Evolutionary conservation across 2,113 vertebrate genomes (phyloP), one percentile per base, ranked within the genome.

Genomic region (Todiramphus saurophagus): DNA sequence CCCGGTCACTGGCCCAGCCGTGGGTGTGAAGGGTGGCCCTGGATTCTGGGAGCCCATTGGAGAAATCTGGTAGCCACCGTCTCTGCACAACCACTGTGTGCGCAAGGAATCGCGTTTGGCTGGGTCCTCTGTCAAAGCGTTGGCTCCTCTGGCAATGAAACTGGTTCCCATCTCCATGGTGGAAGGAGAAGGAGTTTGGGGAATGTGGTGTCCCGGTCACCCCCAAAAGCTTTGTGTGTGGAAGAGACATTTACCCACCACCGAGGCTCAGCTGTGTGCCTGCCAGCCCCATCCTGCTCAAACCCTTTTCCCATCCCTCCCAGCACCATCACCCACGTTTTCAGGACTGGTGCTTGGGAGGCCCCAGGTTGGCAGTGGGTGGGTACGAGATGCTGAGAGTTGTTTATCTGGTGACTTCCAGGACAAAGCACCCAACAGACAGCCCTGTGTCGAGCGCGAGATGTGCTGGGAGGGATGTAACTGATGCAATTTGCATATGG

Each of bases 101-200:
- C 17, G 28, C 15, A 0, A 27, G 83, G 72, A 62, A 8, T n/a
- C 12, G 4, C 1, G 0, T 48, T 79, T 58, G 85, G 30, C 19
- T 37, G 59, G 28, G 27, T 48, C n/a, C 0, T 1, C 5, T 55
- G 25, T n/a, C 17, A 7, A 74, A 2, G 31, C 6, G 16, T 90
- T 58, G 76, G 76, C 46, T 80, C 10, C 1, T 16, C 51, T 75
- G 39, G 35, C 35, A 35, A 5, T 66, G 50, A n/a, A 51, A 39
- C 24, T 17, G 15, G 37, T 56, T 35, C 39, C 12, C 3, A 1
- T 43, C 46, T 64, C 35, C 0, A 0, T 64, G 60, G 41, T 14
- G 13, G 35, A 39, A 56, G 46, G 30, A 51, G 64, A 17, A 70
- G 11, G 28, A 41, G 16, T 31, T 6, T 30, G 51, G 46, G 51